Evolutionary conservation across 2,797 vertebrate species (phyloP).

Genomic region (Hozukius guyotensis): DNA sequence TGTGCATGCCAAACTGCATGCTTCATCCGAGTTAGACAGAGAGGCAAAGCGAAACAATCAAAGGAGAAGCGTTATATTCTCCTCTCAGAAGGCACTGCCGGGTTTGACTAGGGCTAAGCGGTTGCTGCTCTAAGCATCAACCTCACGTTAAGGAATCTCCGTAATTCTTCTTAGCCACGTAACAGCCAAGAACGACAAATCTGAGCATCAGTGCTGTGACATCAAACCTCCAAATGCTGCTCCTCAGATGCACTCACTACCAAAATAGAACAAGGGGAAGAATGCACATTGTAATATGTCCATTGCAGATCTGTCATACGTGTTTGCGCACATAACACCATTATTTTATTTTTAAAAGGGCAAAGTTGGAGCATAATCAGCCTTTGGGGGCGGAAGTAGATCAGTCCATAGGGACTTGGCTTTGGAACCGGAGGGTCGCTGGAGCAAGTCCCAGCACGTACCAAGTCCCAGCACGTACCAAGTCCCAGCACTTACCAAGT

Average conservation of each 20-base stretch:
- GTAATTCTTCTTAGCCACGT: not conserved
- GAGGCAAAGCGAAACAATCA: constrained; percentile 54
- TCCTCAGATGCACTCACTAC: not conserved
- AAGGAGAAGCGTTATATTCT: constrained; percentile 21
- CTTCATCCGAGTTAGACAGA: constrained; percentile 49
- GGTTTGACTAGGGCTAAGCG: constrained; percentile 47
- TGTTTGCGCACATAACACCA: not conserved
- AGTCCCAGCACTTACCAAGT: too few relatives aligned
- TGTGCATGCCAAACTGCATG: constrained; percentile 68
- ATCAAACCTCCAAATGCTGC: not conserved
- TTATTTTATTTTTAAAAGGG: not conserved
- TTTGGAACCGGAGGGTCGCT: too few relatives aligned
- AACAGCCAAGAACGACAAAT: not conserved
- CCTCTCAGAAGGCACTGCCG: constrained; percentile 35
- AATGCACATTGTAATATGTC: not conserved
- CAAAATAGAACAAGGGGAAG: not conserved
- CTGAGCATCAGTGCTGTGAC: not conserved
- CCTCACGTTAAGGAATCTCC: not conserved
- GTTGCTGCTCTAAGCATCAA: constrained; percentile 2
- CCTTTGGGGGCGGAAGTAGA: fast-evolving
- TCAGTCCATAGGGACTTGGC: too few relatives aligned
- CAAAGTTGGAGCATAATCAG: not conserved
- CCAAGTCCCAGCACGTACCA: too few relatives aligned
- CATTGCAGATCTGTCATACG: not conserved
- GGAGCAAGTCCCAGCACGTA: too few relatives aligned